Percentiles rank a stretch among this genome's conserved stretches.
Evolutionary conservation across 2,113 vertebrate species (phyloP).

Genomic region (Oryzias celebensis): DNA sequence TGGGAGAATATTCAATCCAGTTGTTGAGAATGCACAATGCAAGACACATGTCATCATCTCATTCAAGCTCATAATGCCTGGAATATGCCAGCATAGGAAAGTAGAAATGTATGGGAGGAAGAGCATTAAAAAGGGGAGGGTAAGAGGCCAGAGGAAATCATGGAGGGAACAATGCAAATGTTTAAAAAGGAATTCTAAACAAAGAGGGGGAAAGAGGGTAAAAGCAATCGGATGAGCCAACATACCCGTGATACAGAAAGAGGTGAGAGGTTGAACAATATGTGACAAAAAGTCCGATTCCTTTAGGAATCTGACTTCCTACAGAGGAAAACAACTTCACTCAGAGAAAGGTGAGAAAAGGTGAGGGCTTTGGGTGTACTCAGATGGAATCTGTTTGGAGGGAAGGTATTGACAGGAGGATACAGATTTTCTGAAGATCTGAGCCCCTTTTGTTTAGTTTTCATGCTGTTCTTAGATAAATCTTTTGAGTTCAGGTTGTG

Average conservation of each 20-base stretch:
- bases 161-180: no score
- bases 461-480: no score
- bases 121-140: not conserved
- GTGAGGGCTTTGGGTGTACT: not conserved
- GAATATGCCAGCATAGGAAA: slow-evolving; percentile 19
- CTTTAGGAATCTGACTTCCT: slow-evolving; percentile 4
- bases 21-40: slow-evolving; percentile 16
- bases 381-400: slow-evolving; percentile 9
- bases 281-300: slow-evolving; percentile 8
- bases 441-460: no score
- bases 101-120: slow-evolving; percentile 18
- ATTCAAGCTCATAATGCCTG: slow-evolving; percentile 9
- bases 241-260: slow-evolving; percentile 48
- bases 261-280: not conserved
- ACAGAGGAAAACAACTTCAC: slow-evolving; percentile 14
- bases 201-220: no score
- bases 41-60: slow-evolving; percentile 27
- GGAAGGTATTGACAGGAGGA: not conserved
- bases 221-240: not conserved
- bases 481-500: no score
- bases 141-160: not conserved
- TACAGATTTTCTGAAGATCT: not conserved
- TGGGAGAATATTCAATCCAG: slow-evolving; percentile 10
- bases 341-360: slow-evolving; percentile 4
- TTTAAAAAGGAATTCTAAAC: no score